Base-by-base conservation (phyloP, 2,113 vertebrate genomes). In the Campylomormyrus tamandua region DNA sequence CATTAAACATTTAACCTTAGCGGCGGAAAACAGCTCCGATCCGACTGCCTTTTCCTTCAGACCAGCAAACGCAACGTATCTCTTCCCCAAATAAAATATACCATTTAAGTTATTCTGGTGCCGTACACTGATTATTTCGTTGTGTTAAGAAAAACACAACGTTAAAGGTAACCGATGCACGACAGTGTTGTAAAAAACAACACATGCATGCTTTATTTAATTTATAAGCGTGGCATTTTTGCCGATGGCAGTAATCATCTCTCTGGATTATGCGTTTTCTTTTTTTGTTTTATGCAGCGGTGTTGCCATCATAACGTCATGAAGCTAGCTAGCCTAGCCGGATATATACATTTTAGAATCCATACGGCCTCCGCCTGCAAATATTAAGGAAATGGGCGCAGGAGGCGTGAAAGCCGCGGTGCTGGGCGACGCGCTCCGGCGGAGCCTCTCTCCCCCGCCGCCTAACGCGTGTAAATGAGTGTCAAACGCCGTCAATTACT, bases 401-500 rank as follows among this genome's bases (percentile, higher is more conserved):
- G 89, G 13, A 90, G 46, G 53, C 50, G 15, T 3, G 49, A 53
- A 52, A 58, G 50, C 24, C 2, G 66, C 48, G 19, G 35, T 31
- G 49, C 24, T 7, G 24, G 17, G 11, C 9, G 17, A 56, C 58
- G 11, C 50, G 39, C 46, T 3, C 3, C 27, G 13, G 42, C 13
- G 2, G 70, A 80, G 15, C 42, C 39, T 27, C 6, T 80, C 7
- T 17, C 35, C 50, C 42, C 70, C 39, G 13, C 35, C n/a, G 90
- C 42, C 45, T 62, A 58, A 58, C 70, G 70, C 50, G 35, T 48
- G 35, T 31, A 90, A 83, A 88, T 83, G 35, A 88, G 80, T 62
- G 50, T 80, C 88, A 89, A 80, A 87, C 52, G 85, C 42, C 24
- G 56, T 89, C 52, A 85, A 1, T 70, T 94, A 96, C 95, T 95